Base-by-base conservation (phyloP, 2,113 vertebrate genomes). In the Chinchilla lanigera region DNA sequence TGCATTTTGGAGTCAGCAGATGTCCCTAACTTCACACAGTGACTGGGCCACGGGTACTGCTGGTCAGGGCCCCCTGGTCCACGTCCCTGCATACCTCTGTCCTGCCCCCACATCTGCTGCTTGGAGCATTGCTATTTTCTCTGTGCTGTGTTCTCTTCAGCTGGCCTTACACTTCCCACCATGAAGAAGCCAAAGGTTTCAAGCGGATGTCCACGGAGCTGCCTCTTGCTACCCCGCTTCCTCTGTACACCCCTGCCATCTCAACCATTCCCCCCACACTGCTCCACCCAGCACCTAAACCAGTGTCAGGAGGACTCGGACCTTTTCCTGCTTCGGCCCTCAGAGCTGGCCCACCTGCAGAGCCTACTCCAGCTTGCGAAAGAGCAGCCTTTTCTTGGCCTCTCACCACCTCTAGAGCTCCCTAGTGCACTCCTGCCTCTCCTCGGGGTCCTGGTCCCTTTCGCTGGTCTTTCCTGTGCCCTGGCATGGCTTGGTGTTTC, bases 11-110 rank as follows among this genome's bases (percentile, higher is more conserved):
- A 19, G n/a, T 41, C 5, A 24, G 3, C 6, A 12, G 52, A 38
- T 69, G 11, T 47, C 6, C 58, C n/a, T 50, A 11, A 6, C 24
- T n/a, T 35, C 13, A 41, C 47, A 4, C 0, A 6, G 33, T n/a
- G 8, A 19, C 16, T 3, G 1, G 26, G 24, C 41, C 5, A 2
- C 54, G 71, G 56, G 47, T 0, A 1, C 33, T 12, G 5, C 6
- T 38, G 33, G 7, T 38, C 17, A 1, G n/a, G 22, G 30, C 13
- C 26, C 71, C 10, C 22, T 14, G 73, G 54, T 24, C 16, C 2
- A 3, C 3, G 0, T 1, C 50, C 56, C 41, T 19, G 0, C 1
- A 2, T 2, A 6, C 1, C 30, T 44, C 26, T 28, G 52, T 69
- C 11, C 22, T 1, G 41, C 20, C 16, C 60, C 11, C 28, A 28